Percentiles rank a stretch among this genome's conserved stretches.
These are phyloP conservation scores for Austrofundulus limnaeus DNA, from an alignment of 2,113 vertebrate genomes.

Conservation along the genomic window DNA sequence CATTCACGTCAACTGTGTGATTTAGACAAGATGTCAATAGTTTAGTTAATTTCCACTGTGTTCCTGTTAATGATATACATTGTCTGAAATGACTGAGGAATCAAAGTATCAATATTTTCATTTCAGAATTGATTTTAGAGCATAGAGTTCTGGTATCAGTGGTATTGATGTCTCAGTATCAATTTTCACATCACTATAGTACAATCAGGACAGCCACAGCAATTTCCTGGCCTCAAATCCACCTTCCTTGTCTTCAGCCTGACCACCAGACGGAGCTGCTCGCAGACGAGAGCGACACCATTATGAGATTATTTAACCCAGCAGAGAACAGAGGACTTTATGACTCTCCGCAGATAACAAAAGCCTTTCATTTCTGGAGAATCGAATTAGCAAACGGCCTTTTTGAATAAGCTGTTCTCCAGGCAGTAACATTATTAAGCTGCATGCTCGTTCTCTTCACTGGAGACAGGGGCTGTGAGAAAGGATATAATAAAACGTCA, in stretches of 20 bases:
- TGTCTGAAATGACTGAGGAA: too few relatives aligned
- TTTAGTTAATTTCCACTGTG: too few relatives aligned
- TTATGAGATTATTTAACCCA: slow-evolving; percentile 29
- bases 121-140: too few relatives aligned
- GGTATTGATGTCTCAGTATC: too few relatives aligned
- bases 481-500: slow-evolving; percentile 24
- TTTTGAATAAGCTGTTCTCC: slow-evolving; percentile 31
- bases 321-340: slow-evolving; percentile 33
- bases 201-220: too few relatives aligned
- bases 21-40: too few relatives aligned
- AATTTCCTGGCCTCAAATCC: too few relatives aligned
- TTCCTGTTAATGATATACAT: too few relatives aligned
- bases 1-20: too few relatives aligned
- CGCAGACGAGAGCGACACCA: slow-evolving; percentile 42
- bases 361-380: slow-evolving; percentile 39
- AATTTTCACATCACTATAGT: too few relatives aligned
- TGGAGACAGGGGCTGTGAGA: slow-evolving; percentile 58
- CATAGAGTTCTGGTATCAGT: too few relatives aligned
- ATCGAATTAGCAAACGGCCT: slow-evolving; percentile 49
- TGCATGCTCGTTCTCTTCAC: slow-evolving; percentile 60
- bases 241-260: slow-evolving; percentile 2
- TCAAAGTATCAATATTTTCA: too few relatives aligned
- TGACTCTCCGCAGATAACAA: slow-evolving; percentile 41
- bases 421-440: slow-evolving; percentile 25
- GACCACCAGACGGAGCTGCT: slow-evolving; percentile 51